A percentile compares a stretch with the other conserved stretches of the same genome.
Conservation (phyloP, 2,797 vertebrate species). For the Falco naumanni region DNA sequence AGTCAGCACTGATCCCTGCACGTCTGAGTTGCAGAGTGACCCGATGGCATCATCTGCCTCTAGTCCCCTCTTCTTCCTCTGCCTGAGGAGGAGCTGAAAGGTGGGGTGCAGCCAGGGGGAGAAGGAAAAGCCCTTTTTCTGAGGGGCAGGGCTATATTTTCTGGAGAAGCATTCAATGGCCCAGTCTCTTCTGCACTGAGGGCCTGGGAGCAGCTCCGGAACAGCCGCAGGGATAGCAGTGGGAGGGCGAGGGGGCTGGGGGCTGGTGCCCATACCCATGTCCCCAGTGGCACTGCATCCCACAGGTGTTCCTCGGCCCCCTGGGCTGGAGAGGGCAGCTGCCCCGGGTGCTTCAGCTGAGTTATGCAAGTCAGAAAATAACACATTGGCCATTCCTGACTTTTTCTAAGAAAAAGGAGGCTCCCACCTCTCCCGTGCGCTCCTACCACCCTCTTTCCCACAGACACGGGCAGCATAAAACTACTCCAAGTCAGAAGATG, state of each 20-base stretch:
- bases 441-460: not conserved
- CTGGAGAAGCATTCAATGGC: not conserved
- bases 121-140: not conserved
- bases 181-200: not conserved
- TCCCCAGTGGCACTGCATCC: not conserved
- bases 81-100: not conserved
- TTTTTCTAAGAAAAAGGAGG: not conserved
- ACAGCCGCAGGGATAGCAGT: not conserved
- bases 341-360: fast-evolving
- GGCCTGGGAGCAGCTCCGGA: not conserved
- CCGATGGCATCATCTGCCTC: not conserved
- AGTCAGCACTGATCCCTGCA: not conserved
- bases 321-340: not conserved
- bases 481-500: not conserved
- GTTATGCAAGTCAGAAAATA: not conserved
- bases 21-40: not conserved
- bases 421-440: not conserved
- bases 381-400: not conserved
- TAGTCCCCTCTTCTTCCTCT: not conserved
- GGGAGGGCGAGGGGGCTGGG: not conserved
- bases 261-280: fast-evolving
- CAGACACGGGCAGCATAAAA: not conserved
- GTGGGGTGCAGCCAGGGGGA: not conserved
- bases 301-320: fast-evolving
- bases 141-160: not conserved